phyloP scores from a whole-genome alignment of 2,888 invertebrate genomes.

The Zaprionus bogoriensis region DNA sequence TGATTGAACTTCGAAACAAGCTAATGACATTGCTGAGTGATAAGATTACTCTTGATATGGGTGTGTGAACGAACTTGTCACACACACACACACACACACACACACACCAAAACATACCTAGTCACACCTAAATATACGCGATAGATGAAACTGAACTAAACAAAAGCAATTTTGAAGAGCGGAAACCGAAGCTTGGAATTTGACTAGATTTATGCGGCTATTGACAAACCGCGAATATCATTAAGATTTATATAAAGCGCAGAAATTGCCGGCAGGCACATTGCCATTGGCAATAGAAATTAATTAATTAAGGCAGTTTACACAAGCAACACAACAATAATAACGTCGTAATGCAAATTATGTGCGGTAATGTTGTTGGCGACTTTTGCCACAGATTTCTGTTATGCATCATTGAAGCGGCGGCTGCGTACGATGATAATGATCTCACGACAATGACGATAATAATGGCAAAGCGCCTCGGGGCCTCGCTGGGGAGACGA shows the following conservation, averaged over 20 bases:
- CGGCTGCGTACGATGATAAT: background rate
- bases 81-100: background rate
- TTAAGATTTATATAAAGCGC: conserved; percentile 2
- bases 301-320: conserved; percentile 36
- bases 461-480: conserved; percentile 10
- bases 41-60: conserved; percentile 48
- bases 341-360: conserved; percentile 38
- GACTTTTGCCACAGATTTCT: conserved; percentile 26
- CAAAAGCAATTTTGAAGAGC: conserved; percentile 12
- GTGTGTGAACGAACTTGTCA: background rate
- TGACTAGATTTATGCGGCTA: background rate
- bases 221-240: conserved; percentile 19
- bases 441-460: too few relatives aligned
- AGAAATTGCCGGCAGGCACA: conserved; percentile 9
- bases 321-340: conserved; percentile 13
- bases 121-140: background rate
- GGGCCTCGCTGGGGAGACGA: background rate
- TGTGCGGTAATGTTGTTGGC: conserved; percentile 36
- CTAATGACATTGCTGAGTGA: conserved; percentile 36
- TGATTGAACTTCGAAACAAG: conserved; percentile 29
- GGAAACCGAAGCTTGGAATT: conserved; percentile 19
- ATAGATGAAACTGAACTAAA: conserved; percentile 4
- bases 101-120: too few relatives aligned
- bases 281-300: conserved; percentile 16
- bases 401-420: conserved; percentile 50